phyloP scores from a whole-genome alignment of 2,888 invertebrate genomes.

The Auanema freiburgensis region DNA sequence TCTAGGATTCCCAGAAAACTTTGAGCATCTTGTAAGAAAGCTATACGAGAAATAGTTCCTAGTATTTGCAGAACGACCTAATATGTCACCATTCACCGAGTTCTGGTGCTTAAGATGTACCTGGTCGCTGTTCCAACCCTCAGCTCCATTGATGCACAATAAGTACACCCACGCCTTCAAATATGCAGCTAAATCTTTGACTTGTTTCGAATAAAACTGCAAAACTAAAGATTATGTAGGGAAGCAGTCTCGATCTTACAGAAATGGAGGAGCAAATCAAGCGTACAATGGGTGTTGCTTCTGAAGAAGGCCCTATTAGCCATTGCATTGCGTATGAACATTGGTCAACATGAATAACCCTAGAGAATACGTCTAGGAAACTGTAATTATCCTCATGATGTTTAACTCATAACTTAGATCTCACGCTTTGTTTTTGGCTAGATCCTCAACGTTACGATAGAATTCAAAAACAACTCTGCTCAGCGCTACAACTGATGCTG shows the following conservation, averaged over 20 bases:
- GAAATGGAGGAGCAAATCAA: conserved; percentile 50
- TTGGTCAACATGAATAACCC: conserved; percentile 57
- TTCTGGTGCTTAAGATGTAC: background rate
- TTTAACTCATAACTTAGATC: background rate
- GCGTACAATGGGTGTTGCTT: conserved; percentile 55
- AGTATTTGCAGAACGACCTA: conserved; percentile 47
- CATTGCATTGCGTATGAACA: conserved; percentile 56
- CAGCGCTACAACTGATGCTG: conserved; percentile 32
- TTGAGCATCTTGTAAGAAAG: conserved; percentile 45
- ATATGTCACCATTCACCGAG: conserved; percentile 14
- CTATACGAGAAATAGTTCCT: conserved; percentile 45
- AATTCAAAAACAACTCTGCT: conserved; percentile 32
- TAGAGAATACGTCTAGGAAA: conserved; percentile 52
- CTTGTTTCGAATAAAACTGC: conserved; percentile 25
- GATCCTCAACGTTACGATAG: conserved; percentile 21
- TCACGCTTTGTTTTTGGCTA: conserved; percentile 34
- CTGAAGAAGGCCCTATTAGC: conserved; percentile 50
- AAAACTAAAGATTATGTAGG: background rate
- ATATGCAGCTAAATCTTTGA: conserved; percentile 25
- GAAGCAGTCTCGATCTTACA: conserved; percentile 21
- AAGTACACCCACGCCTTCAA: conserved; percentile 39
- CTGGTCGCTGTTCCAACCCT: conserved; percentile 38
- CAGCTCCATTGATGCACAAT: conserved; percentile 27
- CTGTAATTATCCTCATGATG: conserved; percentile 26
- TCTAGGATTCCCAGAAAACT: conserved; percentile 41